Percentiles rank a stretch among this genome's conserved stretches.
phyloP scores from a whole-genome alignment of 2,888 invertebrate species.

The Hydropsyche betteni region DNA sequence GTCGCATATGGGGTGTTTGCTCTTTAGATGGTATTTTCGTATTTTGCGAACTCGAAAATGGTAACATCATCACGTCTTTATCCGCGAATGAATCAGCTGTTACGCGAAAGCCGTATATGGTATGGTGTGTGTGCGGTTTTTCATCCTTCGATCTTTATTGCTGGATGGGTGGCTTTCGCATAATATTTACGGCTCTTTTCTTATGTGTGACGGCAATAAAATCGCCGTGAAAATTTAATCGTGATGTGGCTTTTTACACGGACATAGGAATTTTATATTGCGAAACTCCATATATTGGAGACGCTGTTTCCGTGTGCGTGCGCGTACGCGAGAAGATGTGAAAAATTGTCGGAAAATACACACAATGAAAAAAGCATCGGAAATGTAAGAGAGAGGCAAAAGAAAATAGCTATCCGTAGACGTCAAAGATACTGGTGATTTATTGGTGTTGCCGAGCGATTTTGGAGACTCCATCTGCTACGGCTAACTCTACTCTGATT shows the following conservation, averaged over 20 bases:
- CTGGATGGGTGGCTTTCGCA: constrained; percentile 7
- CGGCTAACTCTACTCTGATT: constrained; percentile 11
- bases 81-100: constrained; percentile 3
- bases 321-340: not conserved
- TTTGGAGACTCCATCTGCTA: constrained; percentile 19
- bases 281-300: not conserved
- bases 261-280: constrained; percentile 3
- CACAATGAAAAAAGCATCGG: not conserved
- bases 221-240: constrained; percentile 25
- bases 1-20: no score
- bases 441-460: constrained; percentile 33
- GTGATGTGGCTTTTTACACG: constrained; percentile 10
- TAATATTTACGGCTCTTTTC: constrained; percentile 19
- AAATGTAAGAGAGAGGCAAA: constrained; percentile 23
- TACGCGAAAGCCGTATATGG: not conserved
- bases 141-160: constrained; percentile 25
- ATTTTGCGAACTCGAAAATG: no score
- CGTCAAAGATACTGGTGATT: constrained; percentile 42
- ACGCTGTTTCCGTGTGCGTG: not conserved
- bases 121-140: not conserved
- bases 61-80: not conserved
- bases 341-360: constrained; percentile 5
- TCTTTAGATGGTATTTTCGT: no score
- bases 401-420: constrained; percentile 37
- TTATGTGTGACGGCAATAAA: constrained; percentile 23